A percentile compares a stretch with the other conserved stretches of the same genome.
These are phyloP conservation scores for Panthera tigris DNA, from an alignment of 2,113 vertebrate genomes.

Conservation along the genomic window DNA sequence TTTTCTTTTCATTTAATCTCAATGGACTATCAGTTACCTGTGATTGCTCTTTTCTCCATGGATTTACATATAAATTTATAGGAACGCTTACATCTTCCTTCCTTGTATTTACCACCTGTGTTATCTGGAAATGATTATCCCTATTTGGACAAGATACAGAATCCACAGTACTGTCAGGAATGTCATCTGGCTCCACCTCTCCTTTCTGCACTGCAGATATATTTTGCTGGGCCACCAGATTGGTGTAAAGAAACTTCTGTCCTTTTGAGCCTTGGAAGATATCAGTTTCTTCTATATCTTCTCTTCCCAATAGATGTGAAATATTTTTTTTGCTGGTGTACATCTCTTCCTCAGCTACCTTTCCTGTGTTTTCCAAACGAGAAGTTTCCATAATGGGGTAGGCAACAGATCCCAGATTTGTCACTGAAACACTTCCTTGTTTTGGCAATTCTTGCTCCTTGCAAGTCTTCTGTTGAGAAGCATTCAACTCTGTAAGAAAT, in stretches of 20 bases:
- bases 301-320: neutral
- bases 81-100: neutral
- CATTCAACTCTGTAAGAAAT: neutral
- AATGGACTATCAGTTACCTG: neutral
- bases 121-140: neutral
- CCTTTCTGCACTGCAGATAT: neutral
- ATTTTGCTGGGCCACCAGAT: neutral
- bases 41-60: neutral
- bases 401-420: neutral
- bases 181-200: neutral
- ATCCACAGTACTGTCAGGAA: neutral
- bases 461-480: neutral
- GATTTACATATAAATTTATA: neutral
- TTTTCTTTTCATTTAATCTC: constrained; percentile 18
- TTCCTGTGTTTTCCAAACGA: neutral
- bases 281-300: neutral
- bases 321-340: neutral
- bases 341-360: neutral
- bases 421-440: neutral
- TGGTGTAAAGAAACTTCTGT: neutral
- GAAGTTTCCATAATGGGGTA: neutral
- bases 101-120: neutral
- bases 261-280: neutral
- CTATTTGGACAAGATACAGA: neutral
- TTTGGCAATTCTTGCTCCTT: neutral